These are phyloP conservation scores for Ochotona curzoniae DNA, from an alignment of 2,113 vertebrate genomes.

Conservation along the genomic window DNA sequence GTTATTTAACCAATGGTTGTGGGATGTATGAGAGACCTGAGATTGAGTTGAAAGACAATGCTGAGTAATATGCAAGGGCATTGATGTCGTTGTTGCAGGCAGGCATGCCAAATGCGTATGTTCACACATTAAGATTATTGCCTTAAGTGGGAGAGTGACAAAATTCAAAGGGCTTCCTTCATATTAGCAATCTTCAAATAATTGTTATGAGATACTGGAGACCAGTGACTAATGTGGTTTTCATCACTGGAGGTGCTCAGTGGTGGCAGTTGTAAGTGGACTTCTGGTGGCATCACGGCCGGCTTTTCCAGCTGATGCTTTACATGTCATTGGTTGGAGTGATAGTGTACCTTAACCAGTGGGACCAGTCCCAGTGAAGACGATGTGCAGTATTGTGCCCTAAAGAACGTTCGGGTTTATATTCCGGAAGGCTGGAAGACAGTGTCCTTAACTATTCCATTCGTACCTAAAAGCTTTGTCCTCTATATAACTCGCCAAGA, in stretches of 20 bases:
- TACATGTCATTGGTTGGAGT: not conserved
- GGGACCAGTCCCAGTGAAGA: not conserved
- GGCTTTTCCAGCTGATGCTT: not conserved
- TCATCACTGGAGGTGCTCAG: not conserved
- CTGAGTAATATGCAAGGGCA: not conserved
- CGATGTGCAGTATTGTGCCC: rapidly evolving
- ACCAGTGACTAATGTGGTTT: not conserved
- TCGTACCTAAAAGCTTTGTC: not conserved
- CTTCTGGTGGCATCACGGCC: not conserved
- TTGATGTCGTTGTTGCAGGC: not conserved
- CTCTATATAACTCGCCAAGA: not conserved
- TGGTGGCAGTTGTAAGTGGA: not conserved
- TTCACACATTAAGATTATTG: not conserved
- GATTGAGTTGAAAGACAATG: not conserved
- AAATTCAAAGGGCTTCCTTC: not conserved
- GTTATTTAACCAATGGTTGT: not conserved
- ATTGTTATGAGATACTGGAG: not conserved
- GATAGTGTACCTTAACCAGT: not conserved
- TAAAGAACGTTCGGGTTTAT: not conserved
- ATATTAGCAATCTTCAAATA: not conserved
- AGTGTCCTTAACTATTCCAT: not conserved
- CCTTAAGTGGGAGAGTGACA: not conserved
- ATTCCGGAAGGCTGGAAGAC: not conserved
- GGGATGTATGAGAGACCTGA: not conserved
- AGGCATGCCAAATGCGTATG: not conserved